Percentiles rank a stretch among this genome's conserved stretches.
Conservation (phyloP, 2,113 vertebrate species). For the Agelaius tricolor region DNA sequence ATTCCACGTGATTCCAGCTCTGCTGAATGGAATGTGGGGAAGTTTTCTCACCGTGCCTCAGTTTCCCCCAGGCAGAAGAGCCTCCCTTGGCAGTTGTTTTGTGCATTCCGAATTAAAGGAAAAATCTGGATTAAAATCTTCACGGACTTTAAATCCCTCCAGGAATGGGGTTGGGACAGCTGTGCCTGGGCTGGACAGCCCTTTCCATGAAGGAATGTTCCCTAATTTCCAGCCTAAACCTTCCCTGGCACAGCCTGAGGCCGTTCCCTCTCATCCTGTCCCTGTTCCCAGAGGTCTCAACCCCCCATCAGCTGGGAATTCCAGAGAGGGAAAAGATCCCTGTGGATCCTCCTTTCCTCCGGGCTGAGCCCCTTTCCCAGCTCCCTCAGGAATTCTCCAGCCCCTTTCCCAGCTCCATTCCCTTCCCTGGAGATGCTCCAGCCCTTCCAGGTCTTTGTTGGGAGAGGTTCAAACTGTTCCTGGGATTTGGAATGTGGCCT, state of each 20-base stretch:
- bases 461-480: background rate
- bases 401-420: background rate
- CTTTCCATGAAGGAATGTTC: background rate
- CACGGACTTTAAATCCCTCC: background rate
- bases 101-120: background rate
- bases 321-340: background rate
- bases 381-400: background rate
- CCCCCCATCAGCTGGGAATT: background rate
- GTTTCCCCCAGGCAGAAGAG: background rate
- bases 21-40: too few relatives aligned
- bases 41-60: background rate
- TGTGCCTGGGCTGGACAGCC: background rate
- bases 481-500: background rate
- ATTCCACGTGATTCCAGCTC: background rate
- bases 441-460: background rate
- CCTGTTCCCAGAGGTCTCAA: background rate
- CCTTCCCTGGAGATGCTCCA: background rate
- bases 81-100: too few relatives aligned
- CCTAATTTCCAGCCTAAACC: background rate
- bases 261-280: accelerated
- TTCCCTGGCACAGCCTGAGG: background rate
- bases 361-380: background rate
- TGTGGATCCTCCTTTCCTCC: background rate
- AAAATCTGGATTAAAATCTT: background rate
- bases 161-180: background rate